Evolutionary conservation across 2,888 invertebrate species (phyloP).

Genomic region (Acronicta leporina): DNA sequence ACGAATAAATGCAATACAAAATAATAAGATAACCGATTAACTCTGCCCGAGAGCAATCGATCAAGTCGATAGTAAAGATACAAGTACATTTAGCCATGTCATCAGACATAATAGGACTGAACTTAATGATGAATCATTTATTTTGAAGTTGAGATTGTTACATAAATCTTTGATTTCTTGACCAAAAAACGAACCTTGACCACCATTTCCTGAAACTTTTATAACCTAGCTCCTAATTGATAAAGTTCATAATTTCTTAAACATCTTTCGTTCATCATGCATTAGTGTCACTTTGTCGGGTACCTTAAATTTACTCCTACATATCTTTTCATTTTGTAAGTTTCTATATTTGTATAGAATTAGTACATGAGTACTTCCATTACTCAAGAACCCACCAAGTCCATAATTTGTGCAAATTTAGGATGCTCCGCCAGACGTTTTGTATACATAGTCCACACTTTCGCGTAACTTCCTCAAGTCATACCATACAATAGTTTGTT

Average conservation of each 20-base stretch:
- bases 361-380: not conserved
- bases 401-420: slow-evolving; percentile 6
- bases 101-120: slow-evolving; percentile 35
- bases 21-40: slow-evolving; percentile 51
- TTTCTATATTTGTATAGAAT: not conserved
- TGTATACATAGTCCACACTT: slow-evolving; percentile 9
- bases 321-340: too few relatives aligned
- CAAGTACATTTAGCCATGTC: slow-evolving; percentile 34
- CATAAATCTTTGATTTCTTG: slow-evolving; percentile 12
- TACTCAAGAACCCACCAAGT: slow-evolving; percentile 9
- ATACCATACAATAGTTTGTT: slow-evolving; percentile 32
- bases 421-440: slow-evolving; percentile 11
- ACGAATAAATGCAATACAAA: slow-evolving; percentile 36
- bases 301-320: too few relatives aligned
- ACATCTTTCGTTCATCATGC: too few relatives aligned
- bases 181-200: too few relatives aligned
- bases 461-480: slow-evolving; percentile 36
- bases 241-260: too few relatives aligned
- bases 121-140: slow-evolving; percentile 11
- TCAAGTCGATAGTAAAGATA: slow-evolving; percentile 37
- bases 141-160: slow-evolving; percentile 33
- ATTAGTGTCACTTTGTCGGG: too few relatives aligned
- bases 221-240: too few relatives aligned
- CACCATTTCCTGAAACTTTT: too few relatives aligned
- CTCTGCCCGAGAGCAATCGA: slow-evolving; percentile 35